Conservation (phyloP, 2,888 invertebrate species). For the Meiosimyza decipiens region DNA sequence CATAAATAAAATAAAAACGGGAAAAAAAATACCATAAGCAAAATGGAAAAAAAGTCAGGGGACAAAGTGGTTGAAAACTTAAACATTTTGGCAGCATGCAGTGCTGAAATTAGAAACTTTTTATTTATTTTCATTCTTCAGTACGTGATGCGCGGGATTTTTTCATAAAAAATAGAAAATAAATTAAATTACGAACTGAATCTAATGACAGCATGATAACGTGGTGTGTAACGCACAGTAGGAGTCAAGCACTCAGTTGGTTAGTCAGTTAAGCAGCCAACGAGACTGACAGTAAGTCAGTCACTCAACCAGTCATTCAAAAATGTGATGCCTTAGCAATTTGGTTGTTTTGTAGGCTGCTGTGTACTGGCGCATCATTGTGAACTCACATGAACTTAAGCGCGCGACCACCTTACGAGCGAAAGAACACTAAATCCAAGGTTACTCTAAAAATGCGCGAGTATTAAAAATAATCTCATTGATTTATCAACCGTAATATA, state of each 20-base stretch:
- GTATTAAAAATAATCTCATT: too few species aligned
- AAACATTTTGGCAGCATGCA: background rate
- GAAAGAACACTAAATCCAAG: too few species aligned
- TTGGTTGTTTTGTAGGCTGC: too few species aligned
- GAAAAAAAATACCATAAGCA: background rate
- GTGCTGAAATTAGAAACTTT: background rate
- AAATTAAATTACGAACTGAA: conserved; percentile 1
- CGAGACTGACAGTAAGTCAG: too few species aligned
- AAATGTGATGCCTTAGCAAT: too few species aligned
- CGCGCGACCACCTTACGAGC: too few species aligned
- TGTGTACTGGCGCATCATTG: too few species aligned
- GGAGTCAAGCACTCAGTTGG: background rate
- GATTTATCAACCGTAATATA: too few species aligned
- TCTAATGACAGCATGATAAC: background rate
- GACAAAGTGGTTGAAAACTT: background rate
- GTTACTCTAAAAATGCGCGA: too few species aligned
- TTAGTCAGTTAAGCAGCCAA: too few species aligned
- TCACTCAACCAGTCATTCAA: too few species aligned
- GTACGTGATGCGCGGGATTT: background rate
- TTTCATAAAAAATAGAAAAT: background rate
- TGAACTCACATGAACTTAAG: too few species aligned
- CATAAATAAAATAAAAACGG: background rate
- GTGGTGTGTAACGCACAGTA: conserved; percentile 5
- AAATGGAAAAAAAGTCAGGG: background rate
- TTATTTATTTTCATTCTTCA: background rate